A percentile compares a stretch with the other conserved stretches of the same genome.
phyloP scores from a whole-genome alignment of 2,888 invertebrate genomes.

The Torymus tubicola region DNA sequence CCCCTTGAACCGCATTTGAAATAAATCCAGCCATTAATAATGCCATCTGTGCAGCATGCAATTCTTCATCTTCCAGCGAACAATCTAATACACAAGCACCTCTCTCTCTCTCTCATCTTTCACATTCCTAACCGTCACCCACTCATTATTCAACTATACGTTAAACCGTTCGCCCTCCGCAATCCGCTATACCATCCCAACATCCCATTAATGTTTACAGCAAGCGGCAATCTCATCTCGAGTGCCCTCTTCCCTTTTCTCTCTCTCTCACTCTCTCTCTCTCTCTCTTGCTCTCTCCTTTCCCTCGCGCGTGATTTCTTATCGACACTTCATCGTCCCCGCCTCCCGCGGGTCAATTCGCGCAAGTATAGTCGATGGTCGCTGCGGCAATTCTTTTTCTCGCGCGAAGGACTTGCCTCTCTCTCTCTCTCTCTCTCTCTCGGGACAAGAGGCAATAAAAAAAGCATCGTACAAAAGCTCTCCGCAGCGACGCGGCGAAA shows the following conservation, averaged over 20 bases:
- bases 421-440: too few relatives aligned
- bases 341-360: constrained; percentile 28
- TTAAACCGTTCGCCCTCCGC: too few relatives aligned
- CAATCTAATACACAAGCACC: too few relatives aligned
- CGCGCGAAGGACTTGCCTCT: constrained; percentile 7
- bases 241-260: too few relatives aligned
- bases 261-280: neutral
- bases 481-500: neutral
- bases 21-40: too few relatives aligned
- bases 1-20: too few relatives aligned
- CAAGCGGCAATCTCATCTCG: constrained; percentile 36
- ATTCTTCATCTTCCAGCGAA: too few relatives aligned
- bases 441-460: constrained; percentile 43
- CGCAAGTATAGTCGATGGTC: constrained; percentile 26
- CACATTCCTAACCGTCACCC: too few relatives aligned
- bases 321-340: constrained; percentile 28
- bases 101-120: too few relatives aligned
- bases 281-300: too few relatives aligned
- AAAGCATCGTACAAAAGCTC: constrained; percentile 40
- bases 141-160: too few relatives aligned
- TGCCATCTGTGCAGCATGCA: too few relatives aligned
- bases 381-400: constrained; percentile 47
- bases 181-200: neutral
- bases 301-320: constrained; percentile 27
- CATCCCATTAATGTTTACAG: constrained; percentile 40